Conservation (phyloP, 2,888 invertebrate species). For the Coremacera marginata region DNA sequence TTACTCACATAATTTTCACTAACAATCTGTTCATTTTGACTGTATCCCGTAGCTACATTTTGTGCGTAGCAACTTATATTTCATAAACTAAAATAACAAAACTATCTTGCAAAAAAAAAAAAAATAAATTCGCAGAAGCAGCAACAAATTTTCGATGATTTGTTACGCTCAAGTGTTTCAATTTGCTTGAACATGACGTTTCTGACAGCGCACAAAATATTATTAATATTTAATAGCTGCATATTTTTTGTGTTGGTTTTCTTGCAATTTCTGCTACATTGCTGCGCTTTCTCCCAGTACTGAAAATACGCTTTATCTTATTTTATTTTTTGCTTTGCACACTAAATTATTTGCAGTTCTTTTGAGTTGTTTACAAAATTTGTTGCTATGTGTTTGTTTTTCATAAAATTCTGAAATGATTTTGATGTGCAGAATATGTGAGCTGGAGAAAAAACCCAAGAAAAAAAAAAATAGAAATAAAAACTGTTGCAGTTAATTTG, state of each 20-base stretch:
- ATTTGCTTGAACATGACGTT: conserved; percentile 34
- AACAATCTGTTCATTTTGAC: background rate
- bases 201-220: conserved; percentile 32
- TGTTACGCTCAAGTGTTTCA: conserved; percentile 33
- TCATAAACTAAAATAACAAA: background rate
- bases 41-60: background rate
- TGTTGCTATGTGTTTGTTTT: background rate
- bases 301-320: background rate
- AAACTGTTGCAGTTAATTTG: conserved; percentile 1
- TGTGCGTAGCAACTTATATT: background rate
- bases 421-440: conserved; percentile 2
- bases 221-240: conserved; percentile 24
- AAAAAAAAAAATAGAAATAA: background rate
- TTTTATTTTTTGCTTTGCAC: background rate
- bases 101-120: background rate
- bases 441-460: background rate
- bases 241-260: background rate
- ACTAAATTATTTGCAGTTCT: conserved; percentile 3
- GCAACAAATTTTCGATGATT: conserved; percentile 20
- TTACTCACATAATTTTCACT: background rate
- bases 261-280: background rate
- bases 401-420: conserved; percentile 15
- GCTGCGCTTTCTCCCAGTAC: background rate
- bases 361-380: background rate
- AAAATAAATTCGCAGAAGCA: background rate